Evolutionary conservation across 2,888 invertebrate genomes (phyloP).

Genomic region (Lithophane socia): DNA sequence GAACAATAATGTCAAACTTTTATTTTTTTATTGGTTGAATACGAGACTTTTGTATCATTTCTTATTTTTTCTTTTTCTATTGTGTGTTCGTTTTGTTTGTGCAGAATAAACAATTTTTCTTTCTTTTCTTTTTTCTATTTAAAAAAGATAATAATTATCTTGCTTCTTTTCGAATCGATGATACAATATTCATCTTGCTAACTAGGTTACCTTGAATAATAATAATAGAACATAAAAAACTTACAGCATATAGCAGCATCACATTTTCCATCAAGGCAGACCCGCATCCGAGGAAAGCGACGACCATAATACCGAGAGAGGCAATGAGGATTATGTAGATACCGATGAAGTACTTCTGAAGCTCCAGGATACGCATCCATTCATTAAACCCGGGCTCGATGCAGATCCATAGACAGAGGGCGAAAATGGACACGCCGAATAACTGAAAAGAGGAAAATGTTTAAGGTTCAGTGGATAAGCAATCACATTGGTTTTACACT

Average conservation of each 20-base stretch:
- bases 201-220: too few relatives aligned
- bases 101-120: too few relatives aligned
- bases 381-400: conserved; percentile 95
- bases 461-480: conserved; percentile 13
- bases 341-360: conserved; percentile 95
- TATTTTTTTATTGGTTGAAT: too few relatives aligned
- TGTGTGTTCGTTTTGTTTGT: too few relatives aligned
- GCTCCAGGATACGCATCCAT: conserved; percentile 94
- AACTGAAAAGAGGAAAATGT: conserved; percentile 90
- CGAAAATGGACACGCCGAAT: conserved; percentile 94
- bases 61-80: too few relatives aligned
- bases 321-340: conserved; percentile 94
- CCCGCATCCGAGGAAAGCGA: conserved; percentile 95
- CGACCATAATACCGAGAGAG: conserved; percentile 93
- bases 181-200: too few relatives aligned
- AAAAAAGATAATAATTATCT: neutral
- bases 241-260: conserved; percentile 92
- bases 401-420: conserved; percentile 95
- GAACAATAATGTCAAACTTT: too few relatives aligned
- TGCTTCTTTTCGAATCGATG: neutral
- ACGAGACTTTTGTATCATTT: too few relatives aligned
- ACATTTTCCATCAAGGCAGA: conserved; percentile 95
- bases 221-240: conserved; percentile 71
- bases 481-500: conserved; percentile 31
- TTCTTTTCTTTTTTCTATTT: neutral